Percentiles rank a stretch among this genome's conserved stretches.
Conservation (phyloP, 2,113 vertebrate genomes). For the Lampris incognitus region DNA sequence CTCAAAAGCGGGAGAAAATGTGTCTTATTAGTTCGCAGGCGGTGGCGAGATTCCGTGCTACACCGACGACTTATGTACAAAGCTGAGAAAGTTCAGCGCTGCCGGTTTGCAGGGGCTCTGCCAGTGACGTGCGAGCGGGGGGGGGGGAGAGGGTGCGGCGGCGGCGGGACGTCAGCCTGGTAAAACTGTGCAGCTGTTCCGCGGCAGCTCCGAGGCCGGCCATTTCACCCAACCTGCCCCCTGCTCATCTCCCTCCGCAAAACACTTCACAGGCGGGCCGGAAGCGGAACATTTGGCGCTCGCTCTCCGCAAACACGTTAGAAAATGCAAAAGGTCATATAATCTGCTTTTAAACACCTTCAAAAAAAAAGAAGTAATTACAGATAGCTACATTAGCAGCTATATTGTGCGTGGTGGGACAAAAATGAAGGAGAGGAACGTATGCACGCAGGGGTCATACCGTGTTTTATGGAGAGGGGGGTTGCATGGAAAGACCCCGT, state of each 20-base stretch:
- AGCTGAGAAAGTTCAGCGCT: constrained; percentile 73
- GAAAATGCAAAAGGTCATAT: background rate
- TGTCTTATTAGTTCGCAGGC: constrained; percentile 78
- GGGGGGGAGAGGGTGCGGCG: constrained; percentile 47
- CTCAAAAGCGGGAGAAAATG: constrained; percentile 76
- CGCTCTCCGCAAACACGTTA: background rate
- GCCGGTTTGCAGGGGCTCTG: constrained; percentile 70
- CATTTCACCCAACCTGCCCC: constrained; percentile 31
- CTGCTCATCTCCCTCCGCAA: constrained; percentile 53
- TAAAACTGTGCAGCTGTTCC: constrained; percentile 72
- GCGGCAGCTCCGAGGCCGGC: constrained; percentile 33
- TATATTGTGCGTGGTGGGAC: constrained; percentile 12
- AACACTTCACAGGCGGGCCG: constrained; percentile 42
- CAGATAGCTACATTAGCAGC: constrained; percentile 7
- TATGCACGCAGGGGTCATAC: constrained; percentile 51
- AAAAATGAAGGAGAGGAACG: constrained; percentile 55
- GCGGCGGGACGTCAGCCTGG: constrained; percentile 52
- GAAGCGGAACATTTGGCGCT: constrained; percentile 5
- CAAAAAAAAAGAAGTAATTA: constrained; percentile 19
- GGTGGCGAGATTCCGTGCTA: constrained; percentile 82
- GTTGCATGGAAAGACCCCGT: constrained; percentile 53
- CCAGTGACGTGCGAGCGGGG: constrained; percentile 58
- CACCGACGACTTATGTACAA: constrained; percentile 81
- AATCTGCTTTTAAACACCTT: constrained; percentile 27
- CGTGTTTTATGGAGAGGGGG: constrained; percentile 68